phyloP scores from a whole-genome alignment of 2,888 invertebrate genomes.

The Reticulitermes lucifugus region DNA sequence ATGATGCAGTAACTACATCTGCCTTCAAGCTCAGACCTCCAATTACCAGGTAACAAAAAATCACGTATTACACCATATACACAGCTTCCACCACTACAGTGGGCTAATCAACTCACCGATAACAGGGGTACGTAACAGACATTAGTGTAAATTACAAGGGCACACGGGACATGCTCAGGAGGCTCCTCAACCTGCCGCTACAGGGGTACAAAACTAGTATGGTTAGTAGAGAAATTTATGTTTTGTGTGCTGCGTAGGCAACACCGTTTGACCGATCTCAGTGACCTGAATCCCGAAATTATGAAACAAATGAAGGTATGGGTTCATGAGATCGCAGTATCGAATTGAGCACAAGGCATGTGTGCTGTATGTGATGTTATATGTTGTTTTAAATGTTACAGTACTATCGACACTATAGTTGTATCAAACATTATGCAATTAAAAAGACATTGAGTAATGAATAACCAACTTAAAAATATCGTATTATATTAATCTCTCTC shows the following conservation, averaged over 20 bases:
- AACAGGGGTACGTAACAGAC: constrained; percentile 24
- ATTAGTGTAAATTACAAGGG: constrained; percentile 4
- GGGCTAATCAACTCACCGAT: constrained; percentile 5
- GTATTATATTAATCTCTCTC: no score
- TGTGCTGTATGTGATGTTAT: constrained; percentile 17
- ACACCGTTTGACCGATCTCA: background rate
- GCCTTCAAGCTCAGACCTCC: background rate
- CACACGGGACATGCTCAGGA: background rate
- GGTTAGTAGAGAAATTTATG: constrained; percentile 14
- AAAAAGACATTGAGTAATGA: no score
- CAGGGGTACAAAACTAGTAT: constrained; percentile 8
- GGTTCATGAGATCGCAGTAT: background rate
- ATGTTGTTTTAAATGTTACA: constrained; percentile 4
- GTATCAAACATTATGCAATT: no score
- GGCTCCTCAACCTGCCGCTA: background rate
- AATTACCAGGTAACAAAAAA: constrained; percentile 6
- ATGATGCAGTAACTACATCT: background rate
- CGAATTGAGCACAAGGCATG: constrained; percentile 3
- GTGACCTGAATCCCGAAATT: background rate
- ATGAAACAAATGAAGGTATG: background rate
- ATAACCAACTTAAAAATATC: no score
- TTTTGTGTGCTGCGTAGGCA: background rate
- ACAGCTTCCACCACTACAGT: constrained; percentile 3
- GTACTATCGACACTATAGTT: background rate
- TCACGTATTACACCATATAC: constrained; percentile 13